Percentiles rank a stretch among this genome's conserved stretches.
These are phyloP conservation scores for Leptura quadrifasciata DNA, from an alignment of 2,888 invertebrate species.

Conservation along the genomic window DNA sequence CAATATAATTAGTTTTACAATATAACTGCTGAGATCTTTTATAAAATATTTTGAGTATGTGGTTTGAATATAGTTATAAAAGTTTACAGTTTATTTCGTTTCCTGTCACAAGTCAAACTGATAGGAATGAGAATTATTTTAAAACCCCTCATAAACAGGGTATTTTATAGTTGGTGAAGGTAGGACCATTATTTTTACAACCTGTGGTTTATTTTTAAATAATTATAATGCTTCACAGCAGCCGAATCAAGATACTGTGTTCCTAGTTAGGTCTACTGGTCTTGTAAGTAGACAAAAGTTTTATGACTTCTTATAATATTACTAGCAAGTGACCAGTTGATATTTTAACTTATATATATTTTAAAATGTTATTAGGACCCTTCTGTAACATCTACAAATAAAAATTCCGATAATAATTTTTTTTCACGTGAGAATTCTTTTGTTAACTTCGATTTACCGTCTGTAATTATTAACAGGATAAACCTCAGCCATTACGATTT, in stretches of 20 bases:
- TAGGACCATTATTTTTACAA: not conserved
- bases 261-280: too few species aligned
- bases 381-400: too few species aligned
- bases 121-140: not conserved
- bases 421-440: too few species aligned
- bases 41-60: not conserved
- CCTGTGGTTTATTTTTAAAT: not conserved
- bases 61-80: not conserved
- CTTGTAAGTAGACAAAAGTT: too few species aligned
- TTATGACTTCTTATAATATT: too few species aligned
- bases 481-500: not conserved
- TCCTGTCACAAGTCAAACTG: not conserved
- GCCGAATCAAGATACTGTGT: not conserved
- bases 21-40: too few species aligned
- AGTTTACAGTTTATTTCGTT: not conserved
- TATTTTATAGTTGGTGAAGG: not conserved
- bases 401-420: too few species aligned
- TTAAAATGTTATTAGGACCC: too few species aligned
- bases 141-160: not conserved
- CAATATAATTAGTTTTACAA: too few species aligned
- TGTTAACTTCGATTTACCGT: too few species aligned
- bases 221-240: not conserved
- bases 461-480: not conserved
- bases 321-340: too few species aligned
- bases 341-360: too few species aligned